These are phyloP conservation scores for Siniperca chuatsi DNA, from an alignment of 2,113 vertebrate species.

Conservation along the genomic window DNA sequence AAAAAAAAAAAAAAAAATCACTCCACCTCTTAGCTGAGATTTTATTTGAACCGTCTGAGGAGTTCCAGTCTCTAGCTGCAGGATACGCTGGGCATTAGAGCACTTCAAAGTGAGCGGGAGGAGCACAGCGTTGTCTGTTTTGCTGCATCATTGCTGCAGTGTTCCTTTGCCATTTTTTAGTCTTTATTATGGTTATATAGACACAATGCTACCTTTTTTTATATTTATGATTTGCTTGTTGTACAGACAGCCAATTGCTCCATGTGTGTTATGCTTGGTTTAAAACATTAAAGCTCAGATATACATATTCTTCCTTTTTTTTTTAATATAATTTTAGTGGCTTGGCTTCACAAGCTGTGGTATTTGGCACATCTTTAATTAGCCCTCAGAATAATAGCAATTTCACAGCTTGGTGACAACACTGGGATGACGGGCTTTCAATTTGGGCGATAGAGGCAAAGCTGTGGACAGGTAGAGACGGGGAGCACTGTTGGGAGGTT, in stretches of 20 bases:
- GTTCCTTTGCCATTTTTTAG: slow-evolving; percentile 4
- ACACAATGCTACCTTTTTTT: background rate
- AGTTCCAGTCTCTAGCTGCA: slow-evolving; percentile 19
- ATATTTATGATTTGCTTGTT: background rate
- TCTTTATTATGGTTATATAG: background rate
- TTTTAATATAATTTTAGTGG: background rate
- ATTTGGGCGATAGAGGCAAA: slow-evolving; percentile 13
- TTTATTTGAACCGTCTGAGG: slow-evolving; percentile 4
- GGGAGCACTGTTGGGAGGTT: background rate
- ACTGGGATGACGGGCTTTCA: slow-evolving; percentile 12
- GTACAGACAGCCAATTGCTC: slow-evolving; percentile 3
- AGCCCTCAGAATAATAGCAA: slow-evolving; percentile 28
- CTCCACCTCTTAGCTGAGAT: background rate
- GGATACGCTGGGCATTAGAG: slow-evolving; percentile 25
- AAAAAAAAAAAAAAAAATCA: background rate
- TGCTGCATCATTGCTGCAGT: slow-evolving; percentile 73
- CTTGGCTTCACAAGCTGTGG: background rate
- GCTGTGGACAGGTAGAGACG: slow-evolving; percentile 25
- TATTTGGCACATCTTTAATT: slow-evolving; percentile 46
- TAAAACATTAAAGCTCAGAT: background rate
- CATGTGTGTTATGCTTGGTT: background rate
- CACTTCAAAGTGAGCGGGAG: slow-evolving; percentile 46
- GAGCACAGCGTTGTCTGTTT: slow-evolving; percentile 36
- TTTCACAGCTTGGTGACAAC: slow-evolving; percentile 34
- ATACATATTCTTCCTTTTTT: background rate